Evolutionary conservation across 2,113 vertebrate species (phyloP).

Genomic region (Megaceryle maxima): DNA sequence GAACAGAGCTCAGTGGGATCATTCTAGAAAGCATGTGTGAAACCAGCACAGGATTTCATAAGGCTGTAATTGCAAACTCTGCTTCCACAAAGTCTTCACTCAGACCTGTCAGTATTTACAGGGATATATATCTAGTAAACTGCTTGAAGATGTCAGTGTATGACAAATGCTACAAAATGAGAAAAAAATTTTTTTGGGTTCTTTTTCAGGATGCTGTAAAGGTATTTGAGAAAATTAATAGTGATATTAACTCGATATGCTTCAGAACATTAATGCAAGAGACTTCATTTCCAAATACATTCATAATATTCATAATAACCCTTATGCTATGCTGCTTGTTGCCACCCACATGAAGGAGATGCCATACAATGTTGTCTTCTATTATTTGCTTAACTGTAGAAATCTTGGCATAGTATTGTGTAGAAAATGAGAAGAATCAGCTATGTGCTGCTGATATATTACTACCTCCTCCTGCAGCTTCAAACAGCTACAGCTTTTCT

Average conservation of each 20-base stretch:
- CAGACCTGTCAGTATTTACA: neutral
- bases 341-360: neutral
- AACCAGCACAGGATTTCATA: neutral
- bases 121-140: neutral
- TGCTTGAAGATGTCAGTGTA: neutral
- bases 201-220: neutral
- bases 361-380: neutral
- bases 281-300: neutral
- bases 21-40: neutral
- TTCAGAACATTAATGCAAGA: neutral
- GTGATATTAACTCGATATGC: neutral
- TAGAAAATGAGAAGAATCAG: slow-evolving; percentile 10
- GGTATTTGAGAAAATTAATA: neutral
- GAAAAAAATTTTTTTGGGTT: neutral
- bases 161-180: neutral
- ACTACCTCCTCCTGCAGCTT: neutral
- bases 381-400: neutral
- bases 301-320: slow-evolving; percentile 17
- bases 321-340: neutral
- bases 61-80: neutral
- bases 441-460: neutral
- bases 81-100: neutral
- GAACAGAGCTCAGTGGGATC: neutral
- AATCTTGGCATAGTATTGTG: neutral
- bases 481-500: neutral